phyloP scores from a whole-genome alignment of 2,888 invertebrate genomes.

The Chouioia cunea region DNA sequence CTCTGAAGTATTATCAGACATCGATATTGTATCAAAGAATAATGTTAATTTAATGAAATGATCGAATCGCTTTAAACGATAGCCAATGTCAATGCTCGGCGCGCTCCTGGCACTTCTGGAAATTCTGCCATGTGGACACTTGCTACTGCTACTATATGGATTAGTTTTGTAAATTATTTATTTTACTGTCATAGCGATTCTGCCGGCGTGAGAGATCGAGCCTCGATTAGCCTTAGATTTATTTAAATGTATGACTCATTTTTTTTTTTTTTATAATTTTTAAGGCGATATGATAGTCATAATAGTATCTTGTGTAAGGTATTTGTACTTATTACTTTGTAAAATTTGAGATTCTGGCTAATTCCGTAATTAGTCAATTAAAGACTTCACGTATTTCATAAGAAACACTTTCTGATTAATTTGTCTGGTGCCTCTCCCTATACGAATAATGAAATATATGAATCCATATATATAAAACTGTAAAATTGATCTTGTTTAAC shows the following conservation, averaged over 20 bases:
- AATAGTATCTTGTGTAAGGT: slow-evolving; percentile 41
- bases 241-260: slow-evolving; percentile 43
- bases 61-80: too few species aligned
- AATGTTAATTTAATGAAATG: slow-evolving; percentile 10
- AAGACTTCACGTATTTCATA: slow-evolving; percentile 41
- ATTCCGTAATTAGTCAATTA: slow-evolving; percentile 42
- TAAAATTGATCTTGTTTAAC: too few species aligned
- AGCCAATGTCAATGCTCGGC: too few species aligned
- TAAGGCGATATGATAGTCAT: slow-evolving; percentile 44
- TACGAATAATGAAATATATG: neutral
- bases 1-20: slow-evolving; percentile 44
- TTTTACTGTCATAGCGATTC: slow-evolving; percentile 28
- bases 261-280: slow-evolving; percentile 3
- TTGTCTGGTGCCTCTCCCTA: slow-evolving; percentile 9
- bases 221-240: slow-evolving; percentile 33
- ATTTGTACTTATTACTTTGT: slow-evolving; percentile 43
- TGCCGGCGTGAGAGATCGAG: slow-evolving; percentile 32
- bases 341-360: slow-evolving; percentile 38
- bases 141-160: too few species aligned
- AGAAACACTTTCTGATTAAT: slow-evolving; percentile 29
- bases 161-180: slow-evolving; percentile 44
- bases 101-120: too few species aligned
- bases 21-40: slow-evolving; percentile 46
- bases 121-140: too few species aligned
- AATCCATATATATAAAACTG: too few species aligned